These are phyloP conservation scores for Ernsta delagoae DNA, from an alignment of 2,888 invertebrate species.

Conservation along the genomic window DNA sequence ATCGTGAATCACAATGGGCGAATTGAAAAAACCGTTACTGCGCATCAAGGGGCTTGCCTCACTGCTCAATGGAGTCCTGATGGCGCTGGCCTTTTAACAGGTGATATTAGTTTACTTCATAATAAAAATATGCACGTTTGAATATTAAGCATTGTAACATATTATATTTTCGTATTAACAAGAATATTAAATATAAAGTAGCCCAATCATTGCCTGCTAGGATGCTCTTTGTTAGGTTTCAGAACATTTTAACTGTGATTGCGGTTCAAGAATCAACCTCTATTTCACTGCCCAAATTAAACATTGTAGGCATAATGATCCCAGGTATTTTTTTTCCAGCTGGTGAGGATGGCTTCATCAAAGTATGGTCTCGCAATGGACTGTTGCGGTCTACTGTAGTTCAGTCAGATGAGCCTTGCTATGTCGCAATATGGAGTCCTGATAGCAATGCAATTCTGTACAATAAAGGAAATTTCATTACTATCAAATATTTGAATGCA, in stretches of 20 bases:
- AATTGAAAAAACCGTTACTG: slow-evolving; percentile 96
- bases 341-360: slow-evolving; percentile 98
- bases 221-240: too few relatives aligned
- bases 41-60: slow-evolving; percentile 96
- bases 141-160: too few relatives aligned
- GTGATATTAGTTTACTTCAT: too few relatives aligned
- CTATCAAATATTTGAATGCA: slow-evolving; percentile 89
- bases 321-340: slow-evolving; percentile 77
- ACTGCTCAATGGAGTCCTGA: slow-evolving; percentile 97
- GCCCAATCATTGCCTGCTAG: too few relatives aligned
- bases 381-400: slow-evolving; percentile 96
- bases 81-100: slow-evolving; percentile 96
- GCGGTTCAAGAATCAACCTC: too few relatives aligned
- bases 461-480: slow-evolving; percentile 87
- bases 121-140: too few relatives aligned
- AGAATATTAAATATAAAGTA: too few relatives aligned
- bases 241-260: too few relatives aligned
- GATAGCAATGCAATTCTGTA: slow-evolving; percentile 88
- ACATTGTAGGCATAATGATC: neutral
- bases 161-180: too few relatives aligned
- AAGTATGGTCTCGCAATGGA: slow-evolving; percentile 98
- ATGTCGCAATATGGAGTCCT: slow-evolving; percentile 93
- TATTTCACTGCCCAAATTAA: too few relatives aligned
- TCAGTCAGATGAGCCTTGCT: slow-evolving; percentile 91
- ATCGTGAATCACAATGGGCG: slow-evolving; percentile 95